Evolutionary conservation across 2,888 invertebrate species (phyloP).

Genomic region (Eupithecia pulchellata): DNA sequence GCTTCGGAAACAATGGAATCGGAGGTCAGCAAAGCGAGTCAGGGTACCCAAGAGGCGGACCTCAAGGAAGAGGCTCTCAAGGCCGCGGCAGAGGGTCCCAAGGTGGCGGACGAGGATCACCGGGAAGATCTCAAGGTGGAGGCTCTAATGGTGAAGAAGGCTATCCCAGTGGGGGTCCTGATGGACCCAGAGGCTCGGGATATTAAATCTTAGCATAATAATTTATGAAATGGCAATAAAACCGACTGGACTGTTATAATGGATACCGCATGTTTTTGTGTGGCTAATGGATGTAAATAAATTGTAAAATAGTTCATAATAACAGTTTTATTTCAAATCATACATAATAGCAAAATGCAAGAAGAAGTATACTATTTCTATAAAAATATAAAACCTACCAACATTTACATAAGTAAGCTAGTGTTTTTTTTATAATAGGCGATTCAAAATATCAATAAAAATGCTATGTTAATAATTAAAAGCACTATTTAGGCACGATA

Average conservation of each 20-base stretch:
- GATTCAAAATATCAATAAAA: neutral
- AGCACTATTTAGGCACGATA: neutral
- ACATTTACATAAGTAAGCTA: neutral
- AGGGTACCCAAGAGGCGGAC: slow-evolving; percentile 57
- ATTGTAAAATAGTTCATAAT: slow-evolving; percentile 27
- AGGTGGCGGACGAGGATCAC: slow-evolving; percentile 45
- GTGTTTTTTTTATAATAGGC: neutral
- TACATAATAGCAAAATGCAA: neutral
- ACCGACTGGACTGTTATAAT: slow-evolving; percentile 23
- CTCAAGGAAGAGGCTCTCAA: slow-evolving; percentile 49
- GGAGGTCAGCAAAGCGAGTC: slow-evolving; percentile 39
- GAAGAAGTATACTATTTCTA: neutral
- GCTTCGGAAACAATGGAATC: slow-evolving; percentile 35
- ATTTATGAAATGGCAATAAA: neutral
- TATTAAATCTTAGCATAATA: slow-evolving; percentile 54
- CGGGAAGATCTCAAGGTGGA: slow-evolving; percentile 64
- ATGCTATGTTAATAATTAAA: neutral
- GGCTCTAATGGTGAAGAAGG: neutral
- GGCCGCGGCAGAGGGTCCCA: slow-evolving; percentile 45
- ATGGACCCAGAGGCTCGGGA: slow-evolving; percentile 75
- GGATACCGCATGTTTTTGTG: slow-evolving; percentile 13
- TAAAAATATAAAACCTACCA: neutral
- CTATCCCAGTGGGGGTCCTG: slow-evolving; percentile 59
- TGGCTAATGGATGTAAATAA: slow-evolving; percentile 37
- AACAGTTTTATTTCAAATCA: slow-evolving; percentile 30